Evolutionary conservation across 2,797 vertebrate species (phyloP), one percentile per base, ranked within the genome.

Genomic region (Sebastolobus alascanus): DNA sequence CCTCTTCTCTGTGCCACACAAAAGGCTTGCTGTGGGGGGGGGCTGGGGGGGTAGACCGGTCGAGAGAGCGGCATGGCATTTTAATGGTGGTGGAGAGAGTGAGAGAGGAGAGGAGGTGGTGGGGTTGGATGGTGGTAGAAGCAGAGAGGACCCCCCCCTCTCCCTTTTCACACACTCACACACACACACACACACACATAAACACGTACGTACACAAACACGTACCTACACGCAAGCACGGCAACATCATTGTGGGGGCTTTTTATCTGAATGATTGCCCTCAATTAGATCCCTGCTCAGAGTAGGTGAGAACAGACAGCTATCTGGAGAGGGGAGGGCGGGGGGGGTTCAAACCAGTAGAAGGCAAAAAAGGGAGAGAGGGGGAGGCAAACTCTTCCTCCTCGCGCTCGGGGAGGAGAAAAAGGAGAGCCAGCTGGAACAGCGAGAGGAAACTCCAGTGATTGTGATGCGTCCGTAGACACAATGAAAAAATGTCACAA

Each of bases 201-300:
- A 18, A 79, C 37, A 67, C 14, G 7, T 4, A 73, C 6, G 2
- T 8, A 79, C 61, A 56, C 43, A 75, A 38, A 76, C 50, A 61
- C 33, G 7, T 50, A 71, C 18, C 33, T 55, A 33, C 75, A 68
- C 4, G 8, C 60, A 72, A 68, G 58, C 77, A 77, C 59, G 77
- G 80, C 75, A 93, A 94, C 92, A 90, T 94, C 92, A 94, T 92
- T 95, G 93, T 81, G 89, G 93, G 94, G 94, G 92, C 95, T 92
- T 93, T 93, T 94, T 94, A 95, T 96, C 95, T 96, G 95, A 97
- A 97, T 94, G 95, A 97, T 96, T 95, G 88, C 95, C 96, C 96
- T 97, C 97, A 97, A 97, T 98, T 97, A 98, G 96, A 97, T 98
- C 96, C 50, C 92, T 95, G 95, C 94, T 86, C 91, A 79, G 88